Percentiles rank a stretch among this genome's conserved stretches.
phyloP scores from a whole-genome alignment of 1,140 invertebrate species.

The Diorhabda carinulata region DNA sequence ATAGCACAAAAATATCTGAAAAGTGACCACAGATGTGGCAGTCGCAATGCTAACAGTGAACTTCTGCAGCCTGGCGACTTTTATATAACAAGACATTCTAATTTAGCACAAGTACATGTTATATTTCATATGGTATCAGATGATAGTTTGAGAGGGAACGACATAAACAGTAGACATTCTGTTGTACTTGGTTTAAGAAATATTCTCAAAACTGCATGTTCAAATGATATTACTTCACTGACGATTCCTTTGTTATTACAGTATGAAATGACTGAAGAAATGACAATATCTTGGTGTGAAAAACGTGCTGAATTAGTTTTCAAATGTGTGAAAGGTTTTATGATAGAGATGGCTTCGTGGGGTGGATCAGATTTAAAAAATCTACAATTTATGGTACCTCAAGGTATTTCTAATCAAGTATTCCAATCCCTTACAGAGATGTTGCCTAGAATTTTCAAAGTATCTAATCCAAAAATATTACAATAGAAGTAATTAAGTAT shows the following conservation, averaged over 20 bases:
- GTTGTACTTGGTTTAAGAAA: slow-evolving; percentile 93
- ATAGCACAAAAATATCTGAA: slow-evolving; percentile 37
- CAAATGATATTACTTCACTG: slow-evolving; percentile 88
- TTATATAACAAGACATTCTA: slow-evolving; percentile 92
- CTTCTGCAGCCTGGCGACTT: slow-evolving; percentile 83
- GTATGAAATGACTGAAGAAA: slow-evolving; percentile 94
- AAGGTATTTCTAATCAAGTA: slow-evolving; percentile 79
- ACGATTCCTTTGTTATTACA: slow-evolving; percentile 89
- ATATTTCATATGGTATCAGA: slow-evolving; percentile 92
- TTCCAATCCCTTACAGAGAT: slow-evolving; percentile 81
- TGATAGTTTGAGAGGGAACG: slow-evolving; percentile 66
- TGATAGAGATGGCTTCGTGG: slow-evolving; percentile 96
- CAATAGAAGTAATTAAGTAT: slow-evolving; percentile 42
- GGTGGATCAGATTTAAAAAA: slow-evolving; percentile 87
- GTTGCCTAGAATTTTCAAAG: slow-evolving; percentile 84
- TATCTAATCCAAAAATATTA: slow-evolving; percentile 80
- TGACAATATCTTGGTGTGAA: slow-evolving; percentile 95
- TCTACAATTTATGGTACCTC: slow-evolving; percentile 77
- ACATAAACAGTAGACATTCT: slow-evolving; percentile 93
- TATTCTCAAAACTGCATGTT: slow-evolving; percentile 89
- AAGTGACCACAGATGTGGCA: slow-evolving; percentile 31
- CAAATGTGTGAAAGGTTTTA: slow-evolving; percentile 98
- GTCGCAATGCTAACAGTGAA: slow-evolving; percentile 47
- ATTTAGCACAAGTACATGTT: slow-evolving; percentile 89
- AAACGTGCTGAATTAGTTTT: slow-evolving; percentile 93